phyloP scores from a whole-genome alignment of 2,797 vertebrate species.

The Hoplostethus mediterraneus region DNA sequence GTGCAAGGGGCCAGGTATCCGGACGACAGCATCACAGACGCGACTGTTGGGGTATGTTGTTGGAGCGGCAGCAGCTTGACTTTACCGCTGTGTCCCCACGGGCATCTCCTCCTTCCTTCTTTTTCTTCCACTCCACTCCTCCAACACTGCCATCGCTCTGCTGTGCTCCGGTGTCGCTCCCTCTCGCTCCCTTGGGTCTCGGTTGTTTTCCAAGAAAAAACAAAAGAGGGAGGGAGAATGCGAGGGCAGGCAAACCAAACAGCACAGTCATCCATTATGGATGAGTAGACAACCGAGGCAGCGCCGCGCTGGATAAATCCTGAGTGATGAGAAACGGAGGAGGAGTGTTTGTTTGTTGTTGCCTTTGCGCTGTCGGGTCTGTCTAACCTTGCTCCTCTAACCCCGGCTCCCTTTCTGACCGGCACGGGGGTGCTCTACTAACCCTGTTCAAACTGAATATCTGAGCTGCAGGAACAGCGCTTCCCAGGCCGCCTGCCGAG shows the following conservation, averaged over 20 bases:
- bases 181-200: slow-evolving; percentile 34
- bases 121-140: slow-evolving; percentile 18
- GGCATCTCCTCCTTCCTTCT: slow-evolving; percentile 30
- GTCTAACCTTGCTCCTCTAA: slow-evolving; percentile 47
- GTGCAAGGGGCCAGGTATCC: slow-evolving; percentile 71
- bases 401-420: slow-evolving; percentile 26
- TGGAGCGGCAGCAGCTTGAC: slow-evolving; percentile 19
- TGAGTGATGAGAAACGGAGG: slow-evolving; percentile 53
- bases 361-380: slow-evolving; percentile 39
- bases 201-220: slow-evolving; percentile 55
- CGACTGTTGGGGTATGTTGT: slow-evolving; percentile 71
- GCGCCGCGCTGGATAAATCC: slow-evolving; percentile 37
- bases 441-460: slow-evolving; percentile 49
- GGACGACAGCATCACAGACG: slow-evolving; percentile 76
- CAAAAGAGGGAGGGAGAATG: slow-evolving; percentile 18
- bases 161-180: slow-evolving; percentile 36
- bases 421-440: slow-evolving; percentile 18
- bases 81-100: slow-evolving; percentile 14
- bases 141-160: neutral
- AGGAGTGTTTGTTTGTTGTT: slow-evolving; percentile 50
- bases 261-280: slow-evolving; percentile 68
- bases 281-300: slow-evolving; percentile 58
- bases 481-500: slow-evolving; percentile 38
- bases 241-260: slow-evolving; percentile 48
- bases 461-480: slow-evolving; percentile 36